Evolutionary conservation across 2,113 vertebrate genomes (phyloP).

Genomic region (Saccopteryx bilineata): DNA sequence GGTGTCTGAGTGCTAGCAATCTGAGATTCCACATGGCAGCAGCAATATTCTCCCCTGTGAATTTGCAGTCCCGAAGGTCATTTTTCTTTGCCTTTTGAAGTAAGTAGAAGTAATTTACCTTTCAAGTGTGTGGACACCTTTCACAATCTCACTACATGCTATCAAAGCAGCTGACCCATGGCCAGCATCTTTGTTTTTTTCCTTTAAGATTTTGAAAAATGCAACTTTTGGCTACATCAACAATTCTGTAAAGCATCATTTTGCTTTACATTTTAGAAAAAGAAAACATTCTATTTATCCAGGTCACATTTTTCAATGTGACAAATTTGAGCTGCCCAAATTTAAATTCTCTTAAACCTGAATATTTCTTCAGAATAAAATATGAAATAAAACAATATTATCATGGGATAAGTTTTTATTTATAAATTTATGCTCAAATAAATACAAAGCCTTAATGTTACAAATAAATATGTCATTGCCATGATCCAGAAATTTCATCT

Average conservation of each 20-base stretch:
- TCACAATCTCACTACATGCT: slow-evolving; percentile 19
- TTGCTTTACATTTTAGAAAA: not conserved
- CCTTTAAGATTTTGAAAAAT: slow-evolving; percentile 27
- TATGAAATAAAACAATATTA: not conserved
- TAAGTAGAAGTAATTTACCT: slow-evolving; percentile 58
- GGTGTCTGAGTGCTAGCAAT: slow-evolving; percentile 23
- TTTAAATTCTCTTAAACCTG: not conserved
- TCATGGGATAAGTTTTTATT: not conserved
- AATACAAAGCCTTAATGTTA: slow-evolving; percentile 9
- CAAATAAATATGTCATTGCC: slow-evolving; percentile 32
- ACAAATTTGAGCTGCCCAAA: not conserved
- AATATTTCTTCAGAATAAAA: slow-evolving; percentile 38
- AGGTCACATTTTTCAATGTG: slow-evolving; percentile 20
- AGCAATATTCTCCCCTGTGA: not conserved
- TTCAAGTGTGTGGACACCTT: not conserved
- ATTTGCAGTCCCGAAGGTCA: not conserved
- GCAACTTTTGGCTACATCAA: not conserved
- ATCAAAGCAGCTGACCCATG: not conserved
- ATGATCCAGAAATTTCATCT: not conserved
- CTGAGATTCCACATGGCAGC: not conserved
- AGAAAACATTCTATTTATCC: slow-evolving; percentile 39
- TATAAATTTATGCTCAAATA: not conserved
- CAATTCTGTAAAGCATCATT: slow-evolving; percentile 22
- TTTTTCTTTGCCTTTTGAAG: slow-evolving; percentile 52
- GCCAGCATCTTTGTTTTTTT: not conserved